A percentile compares a stretch with the other conserved stretches of the same genome.
Evolutionary conservation across 2,888 invertebrate genomes (phyloP).

Genomic region (Allophyes oxyacanthae): DNA sequence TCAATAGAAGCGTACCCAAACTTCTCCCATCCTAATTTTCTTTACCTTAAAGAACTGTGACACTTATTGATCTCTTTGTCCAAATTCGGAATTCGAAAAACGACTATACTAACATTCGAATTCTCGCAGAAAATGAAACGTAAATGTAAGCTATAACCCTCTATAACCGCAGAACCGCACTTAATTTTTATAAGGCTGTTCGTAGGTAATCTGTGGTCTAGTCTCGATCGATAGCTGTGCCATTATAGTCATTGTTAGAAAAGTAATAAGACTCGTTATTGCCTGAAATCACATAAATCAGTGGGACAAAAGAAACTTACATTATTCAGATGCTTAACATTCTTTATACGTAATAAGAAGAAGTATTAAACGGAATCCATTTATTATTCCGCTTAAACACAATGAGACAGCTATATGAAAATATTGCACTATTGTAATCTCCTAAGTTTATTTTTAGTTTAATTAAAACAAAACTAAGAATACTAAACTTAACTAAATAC

Average conservation of each 20-base stretch:
- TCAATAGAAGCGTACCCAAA: too few species aligned
- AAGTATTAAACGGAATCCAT: constrained; percentile 10
- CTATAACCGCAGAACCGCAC: too few species aligned
- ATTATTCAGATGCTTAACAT: constrained; percentile 37
- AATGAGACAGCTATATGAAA: too few species aligned
- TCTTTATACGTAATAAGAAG: constrained; percentile 30
- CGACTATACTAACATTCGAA: constrained; percentile 13
- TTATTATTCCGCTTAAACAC: constrained; percentile 6
- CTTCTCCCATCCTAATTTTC: neutral
- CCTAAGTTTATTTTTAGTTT: too few species aligned
- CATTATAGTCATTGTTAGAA: constrained; percentile 38
- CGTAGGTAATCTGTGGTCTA: constrained; percentile 2
- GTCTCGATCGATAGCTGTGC: constrained; percentile 11
- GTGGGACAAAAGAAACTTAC: constrained; percentile 29
- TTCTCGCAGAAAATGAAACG: constrained; percentile 7
- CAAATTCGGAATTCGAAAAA: constrained; percentile 18
- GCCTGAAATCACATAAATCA: constrained; percentile 38
- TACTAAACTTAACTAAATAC: too few species aligned
- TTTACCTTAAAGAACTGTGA: constrained; percentile 5
- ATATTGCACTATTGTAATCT: too few species aligned
- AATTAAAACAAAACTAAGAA: too few species aligned
- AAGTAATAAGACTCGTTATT: constrained; percentile 40
- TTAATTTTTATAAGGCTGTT: constrained; percentile 25
- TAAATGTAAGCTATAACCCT: constrained; percentile 36
- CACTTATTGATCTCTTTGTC: constrained; percentile 10